Evolutionary conservation across 2,888 invertebrate genomes (phyloP).

Genomic region (Periphyllus acericola): DNA sequence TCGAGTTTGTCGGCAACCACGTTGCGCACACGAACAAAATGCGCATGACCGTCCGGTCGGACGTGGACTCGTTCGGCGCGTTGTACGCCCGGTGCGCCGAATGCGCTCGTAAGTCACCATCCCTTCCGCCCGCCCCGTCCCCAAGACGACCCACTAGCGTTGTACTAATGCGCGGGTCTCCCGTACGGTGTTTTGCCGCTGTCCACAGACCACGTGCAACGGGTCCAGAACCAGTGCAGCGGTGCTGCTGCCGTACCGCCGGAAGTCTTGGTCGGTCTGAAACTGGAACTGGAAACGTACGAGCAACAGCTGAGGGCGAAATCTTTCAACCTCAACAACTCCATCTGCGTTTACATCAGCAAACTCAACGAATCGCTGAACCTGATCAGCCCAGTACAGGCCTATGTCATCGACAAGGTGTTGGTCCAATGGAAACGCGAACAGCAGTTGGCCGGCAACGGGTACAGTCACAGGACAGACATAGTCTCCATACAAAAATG

Average conservation of each 20-base stretch:
- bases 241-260: not conserved
- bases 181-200: not conserved
- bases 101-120: not conserved
- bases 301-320: not conserved
- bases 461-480: conserved; percentile 76
- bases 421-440: conserved; percentile 93
- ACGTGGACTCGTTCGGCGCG: not conserved
- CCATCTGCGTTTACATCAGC: not conserved
- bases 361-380: not conserved
- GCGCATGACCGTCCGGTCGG: not conserved
- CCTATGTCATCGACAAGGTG: conserved; percentile 77
- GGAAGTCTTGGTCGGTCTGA: not conserved
- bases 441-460: conserved; percentile 93
- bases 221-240: not conserved
- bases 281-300: not conserved
- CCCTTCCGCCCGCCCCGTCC: too few relatives aligned
- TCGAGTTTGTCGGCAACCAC: not conserved
- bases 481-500: conserved; percentile 92
- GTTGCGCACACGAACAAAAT: not conserved
- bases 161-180: too few relatives aligned
- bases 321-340: not conserved
- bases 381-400: not conserved
- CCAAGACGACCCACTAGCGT: too few relatives aligned
- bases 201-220: not conserved
- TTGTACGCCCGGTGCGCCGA: not conserved